Evolutionary conservation across 2,113 vertebrate genomes (phyloP), one percentile per base, ranked within the genome.

Genomic region (Python bivittatus): DNA sequence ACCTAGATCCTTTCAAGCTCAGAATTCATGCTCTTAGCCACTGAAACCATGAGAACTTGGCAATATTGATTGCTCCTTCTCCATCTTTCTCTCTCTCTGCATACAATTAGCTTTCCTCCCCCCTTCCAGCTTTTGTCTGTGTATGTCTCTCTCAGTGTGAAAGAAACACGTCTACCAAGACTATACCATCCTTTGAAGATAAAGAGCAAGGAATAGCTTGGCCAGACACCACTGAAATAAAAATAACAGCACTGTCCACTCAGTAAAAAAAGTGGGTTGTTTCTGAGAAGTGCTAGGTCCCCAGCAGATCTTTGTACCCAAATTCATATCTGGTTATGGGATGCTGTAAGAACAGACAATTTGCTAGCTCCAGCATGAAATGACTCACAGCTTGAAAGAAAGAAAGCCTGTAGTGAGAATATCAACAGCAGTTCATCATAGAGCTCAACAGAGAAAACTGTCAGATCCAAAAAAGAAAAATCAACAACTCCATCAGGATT

Each of bases 321-420:
- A 91, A 95, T 91, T 60, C 42, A 84, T 17, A n/a, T 56, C 33
- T 93, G 64, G 91, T 17, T 79, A 84, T 91, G 87, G 92, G 93
- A 91, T 92, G 20, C 1, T 20, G 38, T 93, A 68, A 72, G 88
- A 93, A 79, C 53, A 88, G 53, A 88, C 25, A 57, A 33, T 94
- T 92, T 96, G 64, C 33, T 90, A 89, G 64, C 3, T 94, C 27
- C 64, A 48, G 61, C 84, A n/a, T 91, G 72, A 96, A 93, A 90
- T 54, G 84, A 53, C 72, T 44, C 88, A 93, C 84, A 94, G 83
- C 29, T 33, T 88, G 68, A 52, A 86, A 8, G 25, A n/a, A 29
- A 29, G 20, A 91, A 89, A 54, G 91, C 0, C 44, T 38, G 23
- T 87, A 90, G 13, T 4, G 85, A 64, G n/a, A 58, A n/a, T 90